Base-by-base conservation (phyloP, 2,797 vertebrate genomes). In the Loris lydekkerianus region DNA sequence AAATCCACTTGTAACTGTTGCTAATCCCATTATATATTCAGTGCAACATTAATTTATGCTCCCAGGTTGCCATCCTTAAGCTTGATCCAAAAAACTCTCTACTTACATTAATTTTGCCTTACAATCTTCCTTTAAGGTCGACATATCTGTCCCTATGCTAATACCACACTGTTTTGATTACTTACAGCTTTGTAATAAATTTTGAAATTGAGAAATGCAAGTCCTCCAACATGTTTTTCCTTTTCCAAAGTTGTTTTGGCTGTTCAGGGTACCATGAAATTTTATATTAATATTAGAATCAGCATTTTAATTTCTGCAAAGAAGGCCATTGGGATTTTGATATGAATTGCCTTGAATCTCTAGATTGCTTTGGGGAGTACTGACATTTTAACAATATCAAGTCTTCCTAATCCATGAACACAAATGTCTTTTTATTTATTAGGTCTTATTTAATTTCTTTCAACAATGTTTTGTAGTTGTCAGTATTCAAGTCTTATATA, bases 341-440 rank as follows among this genome's bases (percentile, higher is more conserved):
- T 91, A 84, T 65, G 17, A 27, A 58, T 88, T 91, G 11, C 20
- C 58, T 5, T 60, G 46, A 87, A 63, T 77, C n/a, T 83, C 34
- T 46, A 83, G 53, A 76, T 46, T 63, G 69, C 87, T 87, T 91
- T 67, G 58, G 46, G 63, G 58, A 88, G 31, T 80, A 83, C 27
- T 78, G 43, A 77, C 83, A 92, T 67, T 25, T 56, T 92, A 73
- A 56, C 46, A 94, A 60, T 88, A 73, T 77, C 84, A 84, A 92
- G 63, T 63, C 58, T 96, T 96, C 76, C 72, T 58, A 72, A 27
- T 60, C 20, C 73, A 78, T 91, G 78, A 92, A 94, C 76, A 60
- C 63, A 49, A 72, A 91, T 91, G 31, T 70, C 65, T 85, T 91
- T 88, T 84, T 20, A 78, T 88, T 91, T 96, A 96, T 84, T 96